Base-by-base conservation (phyloP, 2,888 invertebrate genomes). In the Dynastes hyllus region DNA sequence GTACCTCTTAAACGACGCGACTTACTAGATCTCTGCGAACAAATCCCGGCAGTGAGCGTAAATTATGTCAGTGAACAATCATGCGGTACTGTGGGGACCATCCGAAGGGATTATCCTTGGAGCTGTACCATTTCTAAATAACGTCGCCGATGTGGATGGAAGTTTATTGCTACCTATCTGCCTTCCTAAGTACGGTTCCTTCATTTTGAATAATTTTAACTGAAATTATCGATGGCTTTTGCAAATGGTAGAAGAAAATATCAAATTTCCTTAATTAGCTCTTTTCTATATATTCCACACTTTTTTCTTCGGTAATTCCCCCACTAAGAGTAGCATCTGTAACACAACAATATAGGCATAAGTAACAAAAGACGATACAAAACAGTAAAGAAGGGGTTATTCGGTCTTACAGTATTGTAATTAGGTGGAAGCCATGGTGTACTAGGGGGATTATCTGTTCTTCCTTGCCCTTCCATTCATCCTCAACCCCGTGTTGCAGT, bases 11-110 rank as follows among this genome's bases (percentile, higher is more conserved):
- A 81, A 79, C 82, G 65, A 9, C 11, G 67, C 81, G 80, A 81
- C 79, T 76, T 79, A 79, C 79, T 79, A 78, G 80, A 80, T 79
- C 81, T 78, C 55, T 55, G 55, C 16, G 80, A 81, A 81, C 82
- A 88, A 88, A 88, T 88, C 88, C 88, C 85, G 85, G 85, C 85
- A 85, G 86, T 86, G 85, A 86, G 86, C 87, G 88, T 89, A 88
- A 89, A 89, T 88, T 88, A 88, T 88, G 88, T 88, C 87, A 86
- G 86, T 84, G 88, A 87, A 87, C 88, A 87, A 88, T 89, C 88
- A 87, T 88, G 89, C 86, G 88, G 88, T 87, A 85, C 86, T 86
- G 45, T 29, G 71, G 85, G 85, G 85, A 84, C 86, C 86, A 87
- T 88, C 88, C 85, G 84, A 84, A 83, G 84, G 87, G 86, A 88